Percentiles rank a stretch among this genome's conserved stretches.
phyloP scores from a whole-genome alignment of 1,140 invertebrate species.

The Drosophila suzukii region DNA sequence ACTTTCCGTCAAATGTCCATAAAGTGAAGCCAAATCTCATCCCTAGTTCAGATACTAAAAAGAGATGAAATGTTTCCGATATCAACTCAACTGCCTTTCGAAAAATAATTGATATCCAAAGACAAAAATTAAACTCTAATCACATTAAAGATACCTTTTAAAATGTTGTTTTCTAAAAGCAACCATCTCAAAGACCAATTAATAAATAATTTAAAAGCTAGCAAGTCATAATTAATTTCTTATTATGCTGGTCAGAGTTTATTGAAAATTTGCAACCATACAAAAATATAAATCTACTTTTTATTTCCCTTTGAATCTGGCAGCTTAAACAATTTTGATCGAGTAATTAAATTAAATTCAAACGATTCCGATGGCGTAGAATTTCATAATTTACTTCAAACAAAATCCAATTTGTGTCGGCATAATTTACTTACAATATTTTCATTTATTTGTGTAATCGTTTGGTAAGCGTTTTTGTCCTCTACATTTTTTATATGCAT shows the following conservation, averaged over 20 bases:
- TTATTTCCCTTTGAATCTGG: not conserved
- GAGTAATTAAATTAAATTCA: conserved; percentile 47
- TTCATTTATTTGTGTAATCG: conserved; percentile 30
- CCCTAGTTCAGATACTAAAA: not conserved
- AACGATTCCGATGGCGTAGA: conserved; percentile 8
- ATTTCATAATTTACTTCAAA: conserved; percentile 60
- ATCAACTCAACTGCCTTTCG: too few relatives aligned
- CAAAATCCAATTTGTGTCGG: conserved; percentile 56
- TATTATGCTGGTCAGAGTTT: not conserved
- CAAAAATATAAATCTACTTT: conserved; percentile 1
- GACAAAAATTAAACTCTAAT: not conserved
- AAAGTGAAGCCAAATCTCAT: conserved; percentile 13
- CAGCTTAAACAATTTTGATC: conserved; percentile 31
- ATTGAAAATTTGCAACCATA: not conserved
- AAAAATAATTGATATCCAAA: not conserved
- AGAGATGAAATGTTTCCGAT: not conserved
- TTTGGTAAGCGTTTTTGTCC: conserved; percentile 12
- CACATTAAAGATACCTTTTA: not conserved
- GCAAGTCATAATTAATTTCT: conserved; percentile 1
- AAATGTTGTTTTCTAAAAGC: not conserved
- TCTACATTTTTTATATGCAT: conserved; percentile 18
- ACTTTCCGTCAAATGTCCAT: conserved; percentile 57
- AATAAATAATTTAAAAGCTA: not conserved
- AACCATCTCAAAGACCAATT: not conserved
- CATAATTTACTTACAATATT: conserved; percentile 51